Evolutionary conservation across 1,140 invertebrate genomes (phyloP), one percentile per base, ranked within the genome.

Genomic region (Drosophila pseudoobscura): DNA sequence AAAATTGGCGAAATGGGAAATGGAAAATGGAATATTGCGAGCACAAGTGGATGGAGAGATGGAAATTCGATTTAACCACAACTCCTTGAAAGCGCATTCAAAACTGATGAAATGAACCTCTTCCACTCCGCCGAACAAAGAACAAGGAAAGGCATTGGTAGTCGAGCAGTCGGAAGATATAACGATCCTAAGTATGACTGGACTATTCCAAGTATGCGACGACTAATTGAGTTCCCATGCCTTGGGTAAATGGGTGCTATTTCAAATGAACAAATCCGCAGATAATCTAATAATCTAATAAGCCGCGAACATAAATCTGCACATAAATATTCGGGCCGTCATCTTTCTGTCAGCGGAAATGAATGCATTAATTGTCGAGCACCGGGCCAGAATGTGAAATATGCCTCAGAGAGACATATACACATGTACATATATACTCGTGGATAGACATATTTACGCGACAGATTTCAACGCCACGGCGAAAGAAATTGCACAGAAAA

Each of bases 341-440:
- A 74, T 60, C 46, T 68, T 52, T 46, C 75, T 84, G 79, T 82
- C 79, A 84, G 26, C 50, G 53, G 17, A 52, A 63, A 84, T 84
- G 47, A 84, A 84, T 84, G 57, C 63, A 68, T 87, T 84, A 76
- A 87, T 87, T 74, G 46, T 58, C 45, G 43, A 53, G 41, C 52
- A 56, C 39, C 26, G 47, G 58, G 58, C 57, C 43, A 71, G 50
- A 73, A 44, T 11, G 24, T 62, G 52, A 55, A 50, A 72, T 44
- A 61, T 49, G 39, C 13, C 31, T 17, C 6, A 41, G 17, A 54
- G 35, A 71, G 49, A 61, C 50, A 45, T 49, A 65, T 65, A 13
- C 3, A 7, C 8, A 2, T 31, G 8, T 31, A 7, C 29, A 5
- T 26, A 6, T 35, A 35, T 13, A 39, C 17, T 8, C n/a, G 17